These are phyloP conservation scores for Amphibalanus amphitrite DNA, from an alignment of 1,140 invertebrate species.

Conservation along the genomic window DNA sequence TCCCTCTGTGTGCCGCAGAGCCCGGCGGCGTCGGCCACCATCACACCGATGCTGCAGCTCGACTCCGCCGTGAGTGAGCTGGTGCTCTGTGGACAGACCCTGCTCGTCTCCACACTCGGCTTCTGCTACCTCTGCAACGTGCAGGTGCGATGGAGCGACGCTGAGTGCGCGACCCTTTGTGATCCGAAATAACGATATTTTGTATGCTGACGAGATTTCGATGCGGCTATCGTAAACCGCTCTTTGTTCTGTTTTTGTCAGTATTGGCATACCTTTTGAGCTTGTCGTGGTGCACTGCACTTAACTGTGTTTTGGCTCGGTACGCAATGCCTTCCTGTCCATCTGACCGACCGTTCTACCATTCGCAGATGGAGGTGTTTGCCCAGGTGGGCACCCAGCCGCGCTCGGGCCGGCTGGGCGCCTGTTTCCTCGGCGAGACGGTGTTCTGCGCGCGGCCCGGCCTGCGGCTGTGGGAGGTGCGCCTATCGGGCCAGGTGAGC, in stretches of 20 bases:
- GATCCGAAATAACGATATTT: no score
- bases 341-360: no score
- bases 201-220: no score
- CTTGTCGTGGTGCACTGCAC: no score
- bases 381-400: background rate
- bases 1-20: no score
- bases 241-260: no score
- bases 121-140: background rate
- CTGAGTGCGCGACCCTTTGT: no score
- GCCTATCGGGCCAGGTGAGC: background rate
- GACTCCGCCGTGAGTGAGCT: background rate
- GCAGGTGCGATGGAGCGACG: background rate
- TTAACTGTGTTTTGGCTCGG: no score
- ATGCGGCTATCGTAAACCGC: no score
- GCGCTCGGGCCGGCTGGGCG: background rate
- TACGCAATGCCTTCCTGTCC: no score
- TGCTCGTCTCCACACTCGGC: background rate
- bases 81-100: background rate
- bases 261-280: no score
- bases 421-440: background rate
- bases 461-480: background rate
- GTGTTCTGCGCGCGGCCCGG: background rate
- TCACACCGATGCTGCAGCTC: background rate
- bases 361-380: background rate
- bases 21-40: background rate